A percentile compares a stretch with the other conserved stretches of the same genome.
phyloP scores from a whole-genome alignment of 2,797 vertebrate genomes.

The Pipistrellus pygmaeus region DNA sequence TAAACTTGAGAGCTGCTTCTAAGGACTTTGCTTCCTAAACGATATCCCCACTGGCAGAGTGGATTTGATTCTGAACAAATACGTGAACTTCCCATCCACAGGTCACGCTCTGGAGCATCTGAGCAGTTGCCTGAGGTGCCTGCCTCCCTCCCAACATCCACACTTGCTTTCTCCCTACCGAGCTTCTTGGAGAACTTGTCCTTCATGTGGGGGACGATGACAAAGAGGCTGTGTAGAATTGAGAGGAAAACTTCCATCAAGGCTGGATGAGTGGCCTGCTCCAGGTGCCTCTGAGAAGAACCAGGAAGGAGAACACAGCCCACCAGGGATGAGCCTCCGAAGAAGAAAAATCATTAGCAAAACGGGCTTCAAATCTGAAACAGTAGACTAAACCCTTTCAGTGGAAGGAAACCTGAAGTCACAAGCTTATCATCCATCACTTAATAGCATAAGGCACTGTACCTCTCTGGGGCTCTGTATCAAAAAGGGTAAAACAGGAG shows the following conservation, averaged over 20 bases:
- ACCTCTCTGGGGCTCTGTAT: background rate
- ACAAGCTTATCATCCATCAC: background rate
- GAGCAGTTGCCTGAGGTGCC: background rate
- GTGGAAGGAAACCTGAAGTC: background rate
- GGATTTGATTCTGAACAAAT: background rate
- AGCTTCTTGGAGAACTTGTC: conserved; percentile 93
- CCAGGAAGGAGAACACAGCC: background rate
- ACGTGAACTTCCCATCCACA: background rate
- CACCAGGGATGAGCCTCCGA: background rate
- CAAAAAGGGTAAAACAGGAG: background rate
- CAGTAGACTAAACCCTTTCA: background rate
- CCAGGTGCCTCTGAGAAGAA: conserved; percentile 89
- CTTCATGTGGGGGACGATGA: conserved; percentile 90
- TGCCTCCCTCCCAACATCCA: background rate
- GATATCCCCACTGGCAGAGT: background rate
- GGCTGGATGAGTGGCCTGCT: conserved; percentile 86
- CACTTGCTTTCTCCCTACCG: conserved; percentile 87
- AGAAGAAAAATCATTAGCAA: conserved; percentile 51
- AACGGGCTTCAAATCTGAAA: background rate
- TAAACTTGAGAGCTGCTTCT: background rate
- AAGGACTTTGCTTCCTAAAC: background rate
- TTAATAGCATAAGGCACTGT: background rate
- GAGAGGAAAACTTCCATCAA: conserved; percentile 93
- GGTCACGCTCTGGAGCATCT: background rate
- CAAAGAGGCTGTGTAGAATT: conserved; percentile 91